A percentile compares a stretch with the other conserved stretches of the same genome.
Evolutionary conservation across 2,113 vertebrate genomes (phyloP).

Genomic region (Equus quagga): DNA sequence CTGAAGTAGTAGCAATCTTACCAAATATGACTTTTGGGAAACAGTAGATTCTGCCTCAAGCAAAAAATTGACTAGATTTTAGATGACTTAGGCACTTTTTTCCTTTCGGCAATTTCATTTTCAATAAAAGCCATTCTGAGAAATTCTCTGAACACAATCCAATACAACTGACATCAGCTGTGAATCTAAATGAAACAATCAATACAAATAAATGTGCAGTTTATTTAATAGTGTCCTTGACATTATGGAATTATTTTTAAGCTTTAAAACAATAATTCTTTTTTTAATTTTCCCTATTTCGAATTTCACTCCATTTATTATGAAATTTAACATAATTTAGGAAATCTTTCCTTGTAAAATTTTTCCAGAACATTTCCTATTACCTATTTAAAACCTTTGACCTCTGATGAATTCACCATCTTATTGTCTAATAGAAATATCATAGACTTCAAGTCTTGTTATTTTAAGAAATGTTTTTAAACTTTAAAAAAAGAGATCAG

Average conservation of each 20-base stretch:
- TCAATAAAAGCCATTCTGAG: not conserved
- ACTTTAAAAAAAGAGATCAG: slow-evolving; percentile 9
- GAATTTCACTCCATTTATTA: not conserved
- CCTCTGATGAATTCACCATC: not conserved
- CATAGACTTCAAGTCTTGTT: not conserved
- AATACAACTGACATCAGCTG: not conserved
- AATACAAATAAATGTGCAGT: not conserved
- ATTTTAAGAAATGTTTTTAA: slow-evolving; percentile 1
- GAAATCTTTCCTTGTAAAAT: not conserved
- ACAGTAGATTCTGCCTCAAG: not conserved
- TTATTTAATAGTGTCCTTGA: not conserved
- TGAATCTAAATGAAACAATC: not conserved
- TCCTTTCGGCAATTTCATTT: not conserved
- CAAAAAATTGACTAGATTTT: not conserved
- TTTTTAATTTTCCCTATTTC: not conserved
- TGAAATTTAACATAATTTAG: not conserved
- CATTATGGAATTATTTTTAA: not conserved
- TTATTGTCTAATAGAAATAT: not conserved
- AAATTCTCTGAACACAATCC: not conserved
- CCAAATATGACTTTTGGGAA: not conserved
- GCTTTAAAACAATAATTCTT: not conserved
- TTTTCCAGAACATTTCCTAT: not conserved
- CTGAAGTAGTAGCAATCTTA: not conserved
- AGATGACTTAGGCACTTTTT: not conserved
- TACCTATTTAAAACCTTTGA: not conserved